Evolutionary conservation across 2,888 invertebrate species (phyloP).

Genomic region (Minunthozetes semirufus): DNA sequence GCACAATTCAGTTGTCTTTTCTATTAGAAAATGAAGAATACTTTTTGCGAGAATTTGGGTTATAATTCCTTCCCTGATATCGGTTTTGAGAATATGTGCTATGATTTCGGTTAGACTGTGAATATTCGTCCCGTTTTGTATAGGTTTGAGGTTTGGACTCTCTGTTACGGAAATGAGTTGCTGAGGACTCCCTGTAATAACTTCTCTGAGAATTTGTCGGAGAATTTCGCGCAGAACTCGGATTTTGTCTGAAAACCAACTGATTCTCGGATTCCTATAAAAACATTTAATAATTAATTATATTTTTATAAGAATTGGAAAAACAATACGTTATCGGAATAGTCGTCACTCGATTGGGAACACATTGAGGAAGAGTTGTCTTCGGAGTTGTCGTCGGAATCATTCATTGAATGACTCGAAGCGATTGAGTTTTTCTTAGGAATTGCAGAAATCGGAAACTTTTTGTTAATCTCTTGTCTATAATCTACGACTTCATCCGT

Average conservation of each 20-base stretch:
- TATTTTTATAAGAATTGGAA: no score
- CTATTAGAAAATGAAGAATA: background rate
- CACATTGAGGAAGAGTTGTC: background rate
- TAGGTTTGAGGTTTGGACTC: background rate
- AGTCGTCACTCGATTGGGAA: background rate
- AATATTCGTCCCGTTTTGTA: slow-evolving; percentile 1
- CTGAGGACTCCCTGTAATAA: background rate
- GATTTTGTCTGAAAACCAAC: background rate
- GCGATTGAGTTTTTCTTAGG: slow-evolving; percentile 30
- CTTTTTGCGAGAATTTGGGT: slow-evolving; percentile 2
- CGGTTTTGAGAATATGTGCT: background rate
- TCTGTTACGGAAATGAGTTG: slow-evolving; percentile 1
- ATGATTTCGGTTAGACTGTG: background rate
- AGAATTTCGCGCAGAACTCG: slow-evolving; percentile 18
- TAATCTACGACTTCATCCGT: slow-evolving; percentile 83
- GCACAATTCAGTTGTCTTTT: background rate
- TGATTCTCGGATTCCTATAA: slow-evolving; percentile 13
- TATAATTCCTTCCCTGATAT: background rate
- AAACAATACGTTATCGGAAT: background rate
- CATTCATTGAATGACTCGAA: background rate
- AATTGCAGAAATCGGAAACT: slow-evolving; percentile 48
- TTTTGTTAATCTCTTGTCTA: slow-evolving; percentile 60
- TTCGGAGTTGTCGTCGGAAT: slow-evolving; percentile 15
- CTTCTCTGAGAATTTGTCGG: slow-evolving; percentile 17
- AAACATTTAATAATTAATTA: background rate